Evolutionary conservation across 2,113 vertebrate species (phyloP).

Genomic region (Naja naja): DNA sequence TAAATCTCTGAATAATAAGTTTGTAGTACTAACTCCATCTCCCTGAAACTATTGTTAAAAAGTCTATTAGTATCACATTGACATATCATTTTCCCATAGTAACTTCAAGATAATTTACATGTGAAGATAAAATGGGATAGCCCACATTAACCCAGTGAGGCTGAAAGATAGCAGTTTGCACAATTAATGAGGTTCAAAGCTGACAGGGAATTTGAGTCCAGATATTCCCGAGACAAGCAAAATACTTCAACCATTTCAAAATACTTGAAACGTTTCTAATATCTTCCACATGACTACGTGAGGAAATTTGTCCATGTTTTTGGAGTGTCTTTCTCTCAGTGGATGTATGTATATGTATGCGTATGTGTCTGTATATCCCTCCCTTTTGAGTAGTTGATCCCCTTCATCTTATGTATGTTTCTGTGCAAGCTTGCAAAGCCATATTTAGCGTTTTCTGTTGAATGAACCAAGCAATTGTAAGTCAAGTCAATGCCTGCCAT

Average conservation of each 20-base stretch:
- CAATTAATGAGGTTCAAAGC: background rate
- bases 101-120: background rate
- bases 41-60: conserved; percentile 3
- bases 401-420: background rate
- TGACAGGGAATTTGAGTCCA: background rate
- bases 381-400: background rate
- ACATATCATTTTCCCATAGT: background rate
- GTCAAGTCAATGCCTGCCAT: background rate
- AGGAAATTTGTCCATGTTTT: background rate
- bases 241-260: background rate
- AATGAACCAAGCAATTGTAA: background rate
- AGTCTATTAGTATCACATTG: background rate
- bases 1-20: conserved; percentile 27
- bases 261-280: background rate
- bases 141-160: background rate
- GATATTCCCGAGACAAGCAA: background rate
- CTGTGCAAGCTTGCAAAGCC: background rate
- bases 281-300: background rate
- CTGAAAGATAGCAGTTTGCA: background rate
- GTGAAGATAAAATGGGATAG: background rate
- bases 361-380: background rate
- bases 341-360: background rate
- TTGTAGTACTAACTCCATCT: conserved; percentile 11
- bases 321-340: background rate
- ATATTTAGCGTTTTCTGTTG: background rate